Conservation (phyloP, 2,888 invertebrate species). For the Argyra leucocephala region DNA sequence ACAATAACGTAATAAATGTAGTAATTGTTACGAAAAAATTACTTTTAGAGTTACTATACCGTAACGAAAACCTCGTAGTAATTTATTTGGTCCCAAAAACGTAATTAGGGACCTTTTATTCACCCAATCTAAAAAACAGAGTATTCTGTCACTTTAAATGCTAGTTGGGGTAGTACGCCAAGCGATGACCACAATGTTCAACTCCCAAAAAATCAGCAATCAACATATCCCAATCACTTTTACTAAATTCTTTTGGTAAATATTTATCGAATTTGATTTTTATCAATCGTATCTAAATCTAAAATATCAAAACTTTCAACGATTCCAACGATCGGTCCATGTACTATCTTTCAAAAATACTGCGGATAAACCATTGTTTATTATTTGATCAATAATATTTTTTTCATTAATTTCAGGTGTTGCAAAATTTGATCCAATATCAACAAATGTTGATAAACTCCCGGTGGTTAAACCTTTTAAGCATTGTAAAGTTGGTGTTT, state of each 20-base stretch:
- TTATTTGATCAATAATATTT: conserved; percentile 74
- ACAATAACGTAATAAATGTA: too few species aligned
- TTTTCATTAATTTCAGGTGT: conserved; percentile 84
- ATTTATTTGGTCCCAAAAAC: too few species aligned
- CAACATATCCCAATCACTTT: conserved; percentile 74
- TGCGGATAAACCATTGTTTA: conserved; percentile 47
- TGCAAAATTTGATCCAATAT: conserved; percentile 91
- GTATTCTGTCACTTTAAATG: too few species aligned
- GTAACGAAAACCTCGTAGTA: too few species aligned
- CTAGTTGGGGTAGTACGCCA: conserved; percentile 83
- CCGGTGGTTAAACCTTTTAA: conserved; percentile 91
- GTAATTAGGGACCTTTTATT: too few species aligned
- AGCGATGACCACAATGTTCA: conserved; percentile 95
- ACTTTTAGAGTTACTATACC: too few species aligned
- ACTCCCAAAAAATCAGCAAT: conserved; percentile 93
- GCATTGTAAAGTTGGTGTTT: conserved; percentile 94
- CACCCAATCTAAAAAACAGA: too few species aligned
- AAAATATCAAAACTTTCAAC: conserved; percentile 89
- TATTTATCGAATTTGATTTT: conserved; percentile 46
- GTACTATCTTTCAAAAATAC: conserved; percentile 94
- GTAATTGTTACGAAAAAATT: too few species aligned
- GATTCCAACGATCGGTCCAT: conserved; percentile 72
- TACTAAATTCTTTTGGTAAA: conserved; percentile 44
- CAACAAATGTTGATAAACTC: conserved; percentile 93
- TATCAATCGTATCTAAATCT: conserved; percentile 87